Percentiles rank a stretch among this genome's conserved stretches.
Conservation (phyloP, 2,888 invertebrate species). For the Camptogramma bilineatum region DNA sequence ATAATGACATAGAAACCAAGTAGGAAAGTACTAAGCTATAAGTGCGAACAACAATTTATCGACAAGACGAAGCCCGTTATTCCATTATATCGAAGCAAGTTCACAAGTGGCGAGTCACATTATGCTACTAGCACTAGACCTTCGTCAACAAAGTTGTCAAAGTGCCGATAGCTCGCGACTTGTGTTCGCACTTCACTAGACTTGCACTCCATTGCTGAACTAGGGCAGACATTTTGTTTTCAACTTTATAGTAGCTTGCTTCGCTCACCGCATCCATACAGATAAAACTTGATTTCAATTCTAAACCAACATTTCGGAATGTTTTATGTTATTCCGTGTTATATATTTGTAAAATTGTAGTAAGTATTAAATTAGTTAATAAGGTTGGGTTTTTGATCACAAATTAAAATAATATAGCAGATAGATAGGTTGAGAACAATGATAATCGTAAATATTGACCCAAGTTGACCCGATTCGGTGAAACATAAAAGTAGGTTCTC, state of each 20-base stretch:
- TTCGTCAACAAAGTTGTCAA: constrained; percentile 44
- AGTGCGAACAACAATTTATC: constrained; percentile 6
- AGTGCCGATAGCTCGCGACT: constrained; percentile 35
- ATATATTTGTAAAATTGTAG: background rate
- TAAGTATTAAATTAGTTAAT: too few species aligned
- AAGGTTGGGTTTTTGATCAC: too few species aligned
- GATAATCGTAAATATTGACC: too few species aligned
- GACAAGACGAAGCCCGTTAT: constrained; percentile 21
- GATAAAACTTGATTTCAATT: background rate
- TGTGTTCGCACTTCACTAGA: constrained; percentile 39
- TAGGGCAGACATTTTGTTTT: background rate
- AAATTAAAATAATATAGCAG: too few species aligned
- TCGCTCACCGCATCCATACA: background rate
- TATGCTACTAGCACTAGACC: constrained; percentile 33
- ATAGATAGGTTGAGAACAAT: too few species aligned
- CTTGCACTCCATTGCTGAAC: constrained; percentile 24
- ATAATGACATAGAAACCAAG: background rate
- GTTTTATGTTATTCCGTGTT: background rate
- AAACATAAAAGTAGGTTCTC: too few species aligned
- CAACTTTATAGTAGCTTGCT: background rate
- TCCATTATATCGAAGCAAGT: constrained; percentile 25
- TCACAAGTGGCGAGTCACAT: constrained; percentile 32
- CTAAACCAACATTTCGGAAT: background rate
- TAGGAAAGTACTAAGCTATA: background rate
- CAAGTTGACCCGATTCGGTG: too few species aligned